Base-by-base conservation (phyloP, 2,797 vertebrate species). In the Hippoglossus hippoglossus region DNA sequence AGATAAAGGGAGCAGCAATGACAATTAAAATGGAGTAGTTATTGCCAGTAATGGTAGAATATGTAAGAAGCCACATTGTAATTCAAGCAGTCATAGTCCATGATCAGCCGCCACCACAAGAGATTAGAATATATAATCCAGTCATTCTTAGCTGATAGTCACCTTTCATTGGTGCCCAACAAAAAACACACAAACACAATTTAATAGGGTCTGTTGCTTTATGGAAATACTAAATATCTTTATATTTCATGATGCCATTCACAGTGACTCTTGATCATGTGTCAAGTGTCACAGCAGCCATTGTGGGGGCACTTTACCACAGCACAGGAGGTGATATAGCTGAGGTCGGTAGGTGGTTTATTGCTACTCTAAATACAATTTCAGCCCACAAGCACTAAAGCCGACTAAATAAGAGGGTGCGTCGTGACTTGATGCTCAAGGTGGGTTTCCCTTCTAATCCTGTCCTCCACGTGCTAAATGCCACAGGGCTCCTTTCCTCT, bases 371-470 rank as follows among this genome's bases (percentile, higher is more conserved):
- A 57, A 51, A 73, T 53, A 64, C 39, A 62, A 3, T 31, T 55
- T 55, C 19, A 61, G 64, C 65, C 52, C 15, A 63, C 19, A 3
- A 68, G 51, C 7, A 6, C 64, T 66, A 52, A 31, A 62, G 53
- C 73, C 21, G 53, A 41, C 50, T 44, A 81, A 79, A 65, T 22
- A 55, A 34, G 24, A 60, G 46, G 24, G 50, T 50, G 60, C 28
- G 3, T 79, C 28, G 63, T 84, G 75, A 74, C 56, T 63, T 5
- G 9, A 56, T 55, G 39, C 67, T 24, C 10, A 15, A 72, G 75
- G 68, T 85, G 80, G 80, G 84, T 67, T 87, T 74, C 77, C 70
- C 65, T 75, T 31, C 10, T 82, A 77, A 84, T 79, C 80, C 67
- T 21, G 61, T 75, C 67, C 39, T 70, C 75, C 66, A 44, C 5